Base-by-base conservation (phyloP, 2,888 invertebrate genomes). In the Loripinus fragilis region DNA sequence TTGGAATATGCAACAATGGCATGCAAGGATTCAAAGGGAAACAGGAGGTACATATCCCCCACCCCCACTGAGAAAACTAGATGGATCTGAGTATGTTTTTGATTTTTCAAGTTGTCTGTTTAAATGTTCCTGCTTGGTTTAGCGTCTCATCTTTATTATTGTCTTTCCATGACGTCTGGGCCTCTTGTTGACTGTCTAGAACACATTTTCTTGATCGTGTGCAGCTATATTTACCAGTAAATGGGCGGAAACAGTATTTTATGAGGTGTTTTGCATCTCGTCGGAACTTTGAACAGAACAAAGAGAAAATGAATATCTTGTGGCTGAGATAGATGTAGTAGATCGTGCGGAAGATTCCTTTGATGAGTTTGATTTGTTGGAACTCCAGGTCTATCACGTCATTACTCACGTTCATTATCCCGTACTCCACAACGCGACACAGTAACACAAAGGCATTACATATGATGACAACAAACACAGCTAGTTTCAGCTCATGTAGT, bases 271-370 rank as follows among this genome's bases (percentile, higher is more conserved):
- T 65, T 1, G 86, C 72, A 64, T 88, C 87, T 2, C 71, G 41
- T 12, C 90, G 80, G 72, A 91, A 91, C 50, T 85, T 80, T 55
- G 74, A 55, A 67, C 89, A 89, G 48, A 85, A 82, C 25, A 84
- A 78, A 23, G 87, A 74, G 80, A 89, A 91, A 45, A 91, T 78
- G 76, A 86, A 83, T 68, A 90, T 85, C 80, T 91, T 92, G 55
- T 80, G 77, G 78, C 88, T 87, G 71, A 88, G 81, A 74, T 87
- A 88, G 66, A 83, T 33, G 74, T 87, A 91, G 28, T 78, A 73
- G 1, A 86, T 38, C 15, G 83, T 75, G 48, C 80, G 76, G 28
- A 83, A 70, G 17, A 90, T 50, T 8, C 82, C 78, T 17, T 71
- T 69, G 8, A 85, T 71, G 20, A 90, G 76, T 17, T 45, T 33